Percentiles rank a stretch among this genome's conserved stretches.
phyloP scores from a whole-genome alignment of 2,113 vertebrate species.

The Tympanuchus pallidicinctus region DNA sequence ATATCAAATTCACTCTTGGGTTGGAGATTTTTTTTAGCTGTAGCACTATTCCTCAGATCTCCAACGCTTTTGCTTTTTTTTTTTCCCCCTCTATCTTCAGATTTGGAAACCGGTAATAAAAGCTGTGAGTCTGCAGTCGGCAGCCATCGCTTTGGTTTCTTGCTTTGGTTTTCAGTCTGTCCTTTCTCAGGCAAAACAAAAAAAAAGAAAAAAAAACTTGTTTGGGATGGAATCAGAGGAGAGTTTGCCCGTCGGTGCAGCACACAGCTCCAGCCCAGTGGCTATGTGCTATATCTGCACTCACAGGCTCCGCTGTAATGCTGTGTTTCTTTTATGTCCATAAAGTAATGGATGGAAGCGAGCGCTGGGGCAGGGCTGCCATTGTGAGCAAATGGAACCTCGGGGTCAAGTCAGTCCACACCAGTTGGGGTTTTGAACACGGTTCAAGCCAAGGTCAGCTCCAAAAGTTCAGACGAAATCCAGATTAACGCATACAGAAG shows the following conservation, averaged over 20 bases:
- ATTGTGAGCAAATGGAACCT: neutral
- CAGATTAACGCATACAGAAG: constrained; percentile 72
- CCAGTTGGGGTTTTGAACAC: constrained; percentile 61
- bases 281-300: neutral
- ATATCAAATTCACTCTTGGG: neutral
- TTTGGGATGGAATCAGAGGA: constrained; percentile 56
- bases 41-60: neutral
- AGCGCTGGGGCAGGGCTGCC: constrained; percentile 40
- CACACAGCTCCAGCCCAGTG: neutral
- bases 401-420: constrained; percentile 66
- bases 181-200: neutral
- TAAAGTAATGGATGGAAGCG: constrained; percentile 48
- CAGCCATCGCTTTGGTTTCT: constrained; percentile 40
- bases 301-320: neutral
- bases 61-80: neutral
- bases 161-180: constrained; percentile 38
- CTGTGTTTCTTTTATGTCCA: constrained; percentile 59
- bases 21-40: neutral
- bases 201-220: neutral
- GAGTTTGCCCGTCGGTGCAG: constrained; percentile 24
- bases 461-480: constrained; percentile 73
- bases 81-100: neutral
- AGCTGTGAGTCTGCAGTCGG: constrained; percentile 30
- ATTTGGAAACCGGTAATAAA: constrained; percentile 62
- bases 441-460: constrained; percentile 73